These are phyloP conservation scores for Colletes collaris DNA, from an alignment of 2,888 invertebrate species.

Conservation along the genomic window DNA sequence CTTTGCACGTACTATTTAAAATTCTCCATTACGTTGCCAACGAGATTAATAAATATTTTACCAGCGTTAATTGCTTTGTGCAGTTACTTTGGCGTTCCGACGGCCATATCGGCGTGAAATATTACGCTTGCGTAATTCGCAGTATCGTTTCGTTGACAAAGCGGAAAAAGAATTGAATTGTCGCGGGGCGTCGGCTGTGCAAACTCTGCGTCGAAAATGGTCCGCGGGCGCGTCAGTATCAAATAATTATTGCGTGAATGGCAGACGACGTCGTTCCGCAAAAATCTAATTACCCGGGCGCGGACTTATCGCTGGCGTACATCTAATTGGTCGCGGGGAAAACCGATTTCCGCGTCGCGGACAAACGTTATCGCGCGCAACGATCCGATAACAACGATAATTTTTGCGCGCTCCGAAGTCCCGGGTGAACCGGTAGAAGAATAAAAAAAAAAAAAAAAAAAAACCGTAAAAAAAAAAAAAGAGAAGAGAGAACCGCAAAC, in stretches of 20 bases:
- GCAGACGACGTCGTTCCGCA: conserved; percentile 28
- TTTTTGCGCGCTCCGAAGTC: conserved; percentile 37
- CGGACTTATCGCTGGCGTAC: conserved; percentile 41
- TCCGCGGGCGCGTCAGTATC: conserved; percentile 34
- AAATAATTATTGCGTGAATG: conserved; percentile 45
- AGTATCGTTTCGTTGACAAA: too few species aligned
- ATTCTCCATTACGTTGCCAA: too few species aligned
- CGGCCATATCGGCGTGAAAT: too few species aligned
- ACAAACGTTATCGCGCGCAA: conserved; percentile 42
- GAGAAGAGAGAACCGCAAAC: conserved; percentile 35
- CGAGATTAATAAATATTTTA: too few species aligned
- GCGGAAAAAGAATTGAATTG: too few species aligned
- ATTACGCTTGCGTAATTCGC: too few species aligned
- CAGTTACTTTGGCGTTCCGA: too few species aligned
- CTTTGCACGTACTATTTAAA: too few species aligned
- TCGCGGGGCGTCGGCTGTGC: too few species aligned
- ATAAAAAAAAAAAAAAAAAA: conserved; percentile 1
- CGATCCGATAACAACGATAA: conserved; percentile 58
- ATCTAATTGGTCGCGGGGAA: conserved; percentile 52
- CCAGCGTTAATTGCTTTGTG: too few species aligned
- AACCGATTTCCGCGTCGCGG: conserved; percentile 45
- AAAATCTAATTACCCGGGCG: conserved; percentile 51
- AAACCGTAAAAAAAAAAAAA: conserved; percentile 33
- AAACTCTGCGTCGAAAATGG: background rate
- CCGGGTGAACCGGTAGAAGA: background rate